Base-by-base conservation (phyloP, 2,797 vertebrate species). In the Malurus splendens region DNA sequence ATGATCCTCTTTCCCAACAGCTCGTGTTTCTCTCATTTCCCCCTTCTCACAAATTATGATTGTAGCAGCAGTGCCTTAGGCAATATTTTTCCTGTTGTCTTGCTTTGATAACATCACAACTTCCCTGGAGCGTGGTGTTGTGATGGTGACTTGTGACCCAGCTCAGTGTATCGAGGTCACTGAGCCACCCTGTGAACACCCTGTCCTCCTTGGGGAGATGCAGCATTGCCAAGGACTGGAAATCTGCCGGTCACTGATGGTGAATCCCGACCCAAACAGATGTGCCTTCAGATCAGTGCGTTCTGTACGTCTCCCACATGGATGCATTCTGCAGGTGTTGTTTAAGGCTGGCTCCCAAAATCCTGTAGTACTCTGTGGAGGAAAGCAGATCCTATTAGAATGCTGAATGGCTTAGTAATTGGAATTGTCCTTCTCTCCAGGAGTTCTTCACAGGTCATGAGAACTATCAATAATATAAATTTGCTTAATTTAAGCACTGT, bases 211-310 rank as follows among this genome's bases (percentile, higher is more conserved):
- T 0, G 0, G 94, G 85, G 87, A 93, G 10, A 51, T 51, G n/a
- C 30, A 55, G 65, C 41, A 14, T 62, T 87, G 84, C 86, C 78
- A 87, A 23, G 39, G 92, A 24, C 74, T 82, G 76, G 66, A 68
- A 89, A 79, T 82, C 14, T 57, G 78, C 80, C 59, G 14, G 76
- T 93, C 86, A 14, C 11, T 18, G 70, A 44, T 56, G 48, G n/a
- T 78, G 85, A 60, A 87, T 95, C 81, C 88, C 90, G 90, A 92
- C 56, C 66, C 60, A 76, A 68, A 18, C 51, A 84, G 86, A 80
- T 39, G 5, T 66, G 41, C 33, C 84, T 86, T 84, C 70, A 42
- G 59, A 68, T 64, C 71, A 61, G 41, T 33, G 77, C 2, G 1
- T 84, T 75, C 74, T 75, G 11, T 65, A 32, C 0, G 0, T 77